Evolutionary conservation across 2,797 vertebrate species (phyloP), one percentile per base, ranked within the genome.

Genomic region (Acanthis flammea): DNA sequence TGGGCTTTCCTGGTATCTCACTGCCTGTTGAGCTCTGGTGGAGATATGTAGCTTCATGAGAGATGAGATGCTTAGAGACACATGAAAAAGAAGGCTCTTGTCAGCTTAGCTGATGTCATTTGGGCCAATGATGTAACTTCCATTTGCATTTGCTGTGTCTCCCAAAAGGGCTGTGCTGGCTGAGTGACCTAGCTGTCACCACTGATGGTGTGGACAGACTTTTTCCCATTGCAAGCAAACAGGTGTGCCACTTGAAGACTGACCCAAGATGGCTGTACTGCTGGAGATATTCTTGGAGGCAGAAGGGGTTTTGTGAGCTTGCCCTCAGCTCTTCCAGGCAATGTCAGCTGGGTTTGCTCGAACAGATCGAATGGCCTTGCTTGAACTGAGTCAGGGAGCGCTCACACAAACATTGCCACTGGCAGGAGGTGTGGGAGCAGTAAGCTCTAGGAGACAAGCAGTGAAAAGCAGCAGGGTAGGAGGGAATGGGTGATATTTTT

Each of bases 401-500:
- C 44, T 91, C 67, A 28, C 0, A 0, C 45, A 60, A 54, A 71
- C 51, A 24, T 48, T 76, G 74, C 78, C 53, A 23, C 72, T 79
- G 81, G 72, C 35, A 3, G 74, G 85, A 92, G 67, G 61, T 91
- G 63, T 5, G 4, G 68, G 75, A 92, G 55, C 74, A 75, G 54
- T 48, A 30, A 73, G 65, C 53, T 67, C 45, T 44, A 77, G 82
- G 78, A 94, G 75, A 86, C 61, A 51, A 71, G 72, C 85, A 73
- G 60, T 47, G 48, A 91, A 82, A 85, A 87, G 71, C 87, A 94
- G 62, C 91, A 75, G 66, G 66, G 66, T 86, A 78, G 91, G 79
- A 92, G 58, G 66, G 62, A 84, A 74, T 2, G 10, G 68, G 47
- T 74, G 66, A 45, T 92, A 75, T 88, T 95, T 95, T 95, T 94